phyloP scores from a whole-genome alignment of 2,113 vertebrate genomes.

The Riparia riparia region DNA sequence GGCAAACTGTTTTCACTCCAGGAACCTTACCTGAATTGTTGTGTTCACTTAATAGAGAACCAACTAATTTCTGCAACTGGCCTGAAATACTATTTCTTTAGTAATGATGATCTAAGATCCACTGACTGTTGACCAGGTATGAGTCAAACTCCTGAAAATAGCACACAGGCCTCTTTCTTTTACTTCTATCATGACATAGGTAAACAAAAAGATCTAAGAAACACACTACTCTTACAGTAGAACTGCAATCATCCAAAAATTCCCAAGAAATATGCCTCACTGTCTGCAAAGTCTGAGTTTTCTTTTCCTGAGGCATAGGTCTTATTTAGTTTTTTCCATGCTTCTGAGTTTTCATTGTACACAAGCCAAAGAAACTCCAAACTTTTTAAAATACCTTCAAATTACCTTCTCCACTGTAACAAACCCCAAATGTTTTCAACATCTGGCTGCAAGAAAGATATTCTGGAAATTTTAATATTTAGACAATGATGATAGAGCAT shows the following conservation, averaged over 20 bases:
- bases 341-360: not conserved
- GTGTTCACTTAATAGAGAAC: not conserved
- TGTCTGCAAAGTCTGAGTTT: not conserved
- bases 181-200: not conserved
- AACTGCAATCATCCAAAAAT: not conserved
- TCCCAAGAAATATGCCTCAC: not conserved
- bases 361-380: not conserved
- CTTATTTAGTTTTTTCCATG: not conserved
- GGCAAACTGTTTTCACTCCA: not conserved
- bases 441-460: not conserved
- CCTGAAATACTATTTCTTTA: not conserved
- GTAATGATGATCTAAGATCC: not conserved
- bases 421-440: not conserved
- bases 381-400: not conserved
- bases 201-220: not conserved
- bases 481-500: not conserved
- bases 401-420: not conserved
- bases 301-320: not conserved
- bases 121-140: not conserved
- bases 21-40: not conserved
- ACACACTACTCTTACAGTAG: not conserved
- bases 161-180: accelerated
- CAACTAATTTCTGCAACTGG: not conserved
- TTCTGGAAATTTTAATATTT: not conserved
- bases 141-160: not conserved